These are phyloP conservation scores for Scarus forsteni DNA, from an alignment of 2,797 vertebrate species.

Conservation along the genomic window DNA sequence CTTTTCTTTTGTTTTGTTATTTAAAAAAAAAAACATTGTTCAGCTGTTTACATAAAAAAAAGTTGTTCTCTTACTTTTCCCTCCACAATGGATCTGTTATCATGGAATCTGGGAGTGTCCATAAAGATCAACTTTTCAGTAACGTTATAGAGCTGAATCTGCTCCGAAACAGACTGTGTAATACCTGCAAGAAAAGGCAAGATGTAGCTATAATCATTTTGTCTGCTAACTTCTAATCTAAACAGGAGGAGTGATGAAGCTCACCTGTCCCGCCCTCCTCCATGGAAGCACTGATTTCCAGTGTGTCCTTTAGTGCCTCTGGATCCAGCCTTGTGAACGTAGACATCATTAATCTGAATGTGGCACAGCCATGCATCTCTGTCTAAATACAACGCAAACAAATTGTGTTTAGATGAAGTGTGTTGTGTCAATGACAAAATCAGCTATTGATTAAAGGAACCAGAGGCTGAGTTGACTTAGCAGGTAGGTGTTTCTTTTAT, in stretches of 20 bases:
- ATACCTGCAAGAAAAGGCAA: constrained; percentile 42
- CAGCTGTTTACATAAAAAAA: not conserved
- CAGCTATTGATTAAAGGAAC: too few relatives aligned
- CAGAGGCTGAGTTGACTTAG: too few relatives aligned
- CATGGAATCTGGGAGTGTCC: constrained; percentile 64
- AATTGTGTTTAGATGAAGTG: too few relatives aligned
- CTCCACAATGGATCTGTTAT: constrained; percentile 39
- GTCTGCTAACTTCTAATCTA: not conserved
- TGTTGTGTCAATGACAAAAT: too few relatives aligned
- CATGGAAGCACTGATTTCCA: constrained; percentile 31
- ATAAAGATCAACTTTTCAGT: constrained; percentile 70
- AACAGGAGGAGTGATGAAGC: not conserved
- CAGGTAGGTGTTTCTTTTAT: too few relatives aligned
- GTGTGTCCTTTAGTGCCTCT: accelerated
- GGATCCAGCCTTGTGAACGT: constrained; percentile 31
- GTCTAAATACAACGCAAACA: constrained; percentile 24
- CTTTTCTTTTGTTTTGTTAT: constrained; percentile 25
- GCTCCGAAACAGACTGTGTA: not conserved
- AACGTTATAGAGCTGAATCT: constrained; percentile 17
- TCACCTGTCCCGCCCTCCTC: constrained; percentile 75
- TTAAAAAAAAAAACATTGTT: not conserved
- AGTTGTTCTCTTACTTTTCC: constrained; percentile 64
- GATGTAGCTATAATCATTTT: not conserved
- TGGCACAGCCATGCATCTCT: constrained; percentile 57
- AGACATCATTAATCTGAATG: constrained; percentile 42